Evolutionary conservation across 2,113 vertebrate species (phyloP), one percentile per base, ranked within the genome.

Genomic region (Synodontis membranacea): DNA sequence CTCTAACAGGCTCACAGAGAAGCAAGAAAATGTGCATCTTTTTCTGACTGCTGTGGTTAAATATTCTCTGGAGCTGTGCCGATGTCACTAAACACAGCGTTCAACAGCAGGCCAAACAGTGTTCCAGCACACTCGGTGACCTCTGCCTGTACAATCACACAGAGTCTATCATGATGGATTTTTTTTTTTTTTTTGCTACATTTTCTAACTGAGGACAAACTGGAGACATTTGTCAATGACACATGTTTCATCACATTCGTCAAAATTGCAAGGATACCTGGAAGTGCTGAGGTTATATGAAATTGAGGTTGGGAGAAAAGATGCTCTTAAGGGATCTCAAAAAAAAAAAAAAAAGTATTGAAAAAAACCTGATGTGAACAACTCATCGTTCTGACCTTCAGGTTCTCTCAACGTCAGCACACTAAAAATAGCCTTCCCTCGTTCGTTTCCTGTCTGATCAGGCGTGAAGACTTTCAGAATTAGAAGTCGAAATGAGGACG

Each of bases 401-500:
- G 19, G 17, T 58, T 75, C 14, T 52, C 31, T 54, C 68, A 44
- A 54, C 3, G 50, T 84, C 83, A 85, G 42, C 19, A 25, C 17
- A 23, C 72, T 76, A 78, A 85, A 84, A 85, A 78, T 78, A 78
- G 72, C 72, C 28, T 37, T 58, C 7, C 25, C 28, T 15, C 72
- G 21, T 82, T 64, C 37, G 46, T n/a, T 44, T 19, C n/a, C 56
- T 37, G 21, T 62, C 56, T 58, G 82, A 76, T 60, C 19, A 34
- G 83, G 54, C 48, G 21, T 60, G n/a, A 60, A 84, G 44, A 12
- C 10, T 25, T 76, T 60, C 39, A 25, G 10, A 34, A 78, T 48
- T 50, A 60, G 83, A 39, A 78, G 83, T 78, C 56, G 62, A 46
- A 78, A 58, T 25, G 54, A 62, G 72, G 83, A 76, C 56, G 12